Percentiles rank a stretch among this genome's conserved stretches.
These are phyloP conservation scores for Bombyx mandarina DNA, from an alignment of 1,140 invertebrate species.

Conservation along the genomic window DNA sequence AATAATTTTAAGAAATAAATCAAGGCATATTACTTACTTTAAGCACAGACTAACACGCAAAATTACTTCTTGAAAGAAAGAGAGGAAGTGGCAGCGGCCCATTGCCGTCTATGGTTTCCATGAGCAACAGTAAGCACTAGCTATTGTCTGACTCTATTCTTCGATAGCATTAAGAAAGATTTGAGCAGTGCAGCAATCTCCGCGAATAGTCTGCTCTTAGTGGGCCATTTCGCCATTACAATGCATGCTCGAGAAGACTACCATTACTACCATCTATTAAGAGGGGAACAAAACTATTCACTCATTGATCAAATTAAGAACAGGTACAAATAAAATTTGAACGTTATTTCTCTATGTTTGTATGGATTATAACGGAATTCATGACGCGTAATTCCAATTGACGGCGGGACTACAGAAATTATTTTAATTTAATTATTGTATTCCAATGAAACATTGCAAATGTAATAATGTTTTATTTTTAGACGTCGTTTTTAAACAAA, in stretches of 20 bases:
- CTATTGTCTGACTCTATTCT: too few relatives aligned
- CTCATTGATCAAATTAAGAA: conserved; percentile 25
- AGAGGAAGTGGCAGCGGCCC: too few relatives aligned
- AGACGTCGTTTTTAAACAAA: conserved; percentile 23
- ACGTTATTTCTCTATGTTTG: neutral
- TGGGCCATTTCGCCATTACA: conserved; percentile 58
- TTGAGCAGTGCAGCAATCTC: conserved; percentile 48
- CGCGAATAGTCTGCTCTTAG: conserved; percentile 55
- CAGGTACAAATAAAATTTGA: neutral
- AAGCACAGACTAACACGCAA: too few relatives aligned
- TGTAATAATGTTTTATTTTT: conserved; percentile 2
- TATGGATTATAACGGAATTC: neutral
- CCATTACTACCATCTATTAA: conserved; percentile 64
- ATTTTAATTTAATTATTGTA: neutral
- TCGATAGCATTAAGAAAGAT: conserved; percentile 21
- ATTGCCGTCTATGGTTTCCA: too few relatives aligned
- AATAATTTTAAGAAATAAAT: too few relatives aligned
- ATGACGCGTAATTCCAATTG: neutral
- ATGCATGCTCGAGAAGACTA: conserved; percentile 62
- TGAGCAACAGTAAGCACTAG: too few relatives aligned
- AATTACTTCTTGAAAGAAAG: too few relatives aligned
- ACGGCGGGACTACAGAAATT: too few relatives aligned
- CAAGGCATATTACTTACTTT: too few relatives aligned
- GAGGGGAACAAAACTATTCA: conserved; percentile 28
- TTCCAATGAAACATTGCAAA: conserved; percentile 1